Evolutionary conservation across 2,888 invertebrate species (phyloP).

Genomic region (Spilarctia lutea): DNA sequence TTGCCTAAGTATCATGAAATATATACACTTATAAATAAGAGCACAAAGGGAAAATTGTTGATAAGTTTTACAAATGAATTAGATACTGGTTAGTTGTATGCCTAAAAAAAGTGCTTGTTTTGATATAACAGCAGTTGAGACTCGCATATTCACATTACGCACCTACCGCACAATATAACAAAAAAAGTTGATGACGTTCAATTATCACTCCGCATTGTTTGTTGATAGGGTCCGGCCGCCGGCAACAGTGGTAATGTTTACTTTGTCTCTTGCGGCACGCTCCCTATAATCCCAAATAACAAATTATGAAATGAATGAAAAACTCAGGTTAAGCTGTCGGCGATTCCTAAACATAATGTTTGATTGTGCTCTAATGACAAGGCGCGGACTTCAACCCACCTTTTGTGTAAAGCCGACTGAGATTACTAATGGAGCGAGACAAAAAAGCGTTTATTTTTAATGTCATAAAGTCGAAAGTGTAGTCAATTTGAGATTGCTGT

Average conservation of each 20-base stretch:
- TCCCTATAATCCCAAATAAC: conserved; percentile 84
- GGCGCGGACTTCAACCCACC: conserved; percentile 81
- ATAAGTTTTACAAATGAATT: background rate
- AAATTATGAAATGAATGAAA: conserved; percentile 85
- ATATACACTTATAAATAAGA: background rate
- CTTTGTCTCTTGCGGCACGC: conserved; percentile 83
- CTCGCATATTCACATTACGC: conserved; percentile 47
- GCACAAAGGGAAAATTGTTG: background rate
- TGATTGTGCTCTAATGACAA: conserved; percentile 86
- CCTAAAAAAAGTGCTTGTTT: background rate
- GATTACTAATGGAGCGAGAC: conserved; percentile 67
- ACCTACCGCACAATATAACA: conserved; percentile 58
- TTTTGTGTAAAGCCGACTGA: conserved; percentile 82
- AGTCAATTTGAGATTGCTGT: conserved; percentile 60
- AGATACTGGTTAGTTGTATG: background rate
- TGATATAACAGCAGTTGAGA: background rate
- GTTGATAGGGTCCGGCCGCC: conserved; percentile 51
- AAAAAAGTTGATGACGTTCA: conserved; percentile 62
- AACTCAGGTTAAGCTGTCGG: conserved; percentile 85
- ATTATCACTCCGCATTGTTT: conserved; percentile 67
- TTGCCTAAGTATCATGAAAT: background rate
- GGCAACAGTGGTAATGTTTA: conserved; percentile 75
- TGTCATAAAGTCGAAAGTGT: conserved; percentile 75
- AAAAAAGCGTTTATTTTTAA: conserved; percentile 74
- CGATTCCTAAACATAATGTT: conserved; percentile 85